phyloP scores from a whole-genome alignment of 2,113 vertebrate species.

The Trematomus loennbergii region DNA sequence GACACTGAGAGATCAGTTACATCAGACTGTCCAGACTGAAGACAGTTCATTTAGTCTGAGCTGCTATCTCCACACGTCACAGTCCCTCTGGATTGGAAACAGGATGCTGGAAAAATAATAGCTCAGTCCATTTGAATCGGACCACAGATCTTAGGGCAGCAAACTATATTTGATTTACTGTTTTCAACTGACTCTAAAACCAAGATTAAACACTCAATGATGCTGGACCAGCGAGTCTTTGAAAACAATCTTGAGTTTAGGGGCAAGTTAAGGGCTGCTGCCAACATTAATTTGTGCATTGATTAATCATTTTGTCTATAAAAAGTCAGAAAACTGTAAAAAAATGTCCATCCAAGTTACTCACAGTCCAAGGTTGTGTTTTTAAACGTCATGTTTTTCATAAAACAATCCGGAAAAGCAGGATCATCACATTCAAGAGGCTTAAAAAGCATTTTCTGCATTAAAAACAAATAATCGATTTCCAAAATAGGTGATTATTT shows the following conservation, averaged over 20 bases:
- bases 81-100: slow-evolving; percentile 52
- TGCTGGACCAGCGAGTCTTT: neutral
- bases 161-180: slow-evolving; percentile 19
- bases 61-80: slow-evolving; percentile 62
- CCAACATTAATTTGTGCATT: too few species aligned
- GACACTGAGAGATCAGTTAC: slow-evolving; percentile 44
- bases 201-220: slow-evolving; percentile 13
- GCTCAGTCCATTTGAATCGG: slow-evolving; percentile 23
- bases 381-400: too few species aligned
- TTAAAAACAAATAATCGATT: too few species aligned
- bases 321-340: too few species aligned
- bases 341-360: too few species aligned
- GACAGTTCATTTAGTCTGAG: slow-evolving; percentile 72
- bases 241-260: neutral
- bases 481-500: too few species aligned
- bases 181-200: slow-evolving; percentile 16
- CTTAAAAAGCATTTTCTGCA: too few species aligned
- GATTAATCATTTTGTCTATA: too few species aligned
- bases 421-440: too few species aligned
- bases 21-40: slow-evolving; percentile 66
- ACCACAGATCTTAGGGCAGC: slow-evolving; percentile 22
- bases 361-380: too few species aligned
- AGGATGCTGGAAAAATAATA: slow-evolving; percentile 50
- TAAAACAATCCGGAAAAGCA: too few species aligned
- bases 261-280: neutral